Evolutionary conservation across 1,140 invertebrate species (phyloP).

Genomic region (Gyrodactylus bullatarudis): DNA sequence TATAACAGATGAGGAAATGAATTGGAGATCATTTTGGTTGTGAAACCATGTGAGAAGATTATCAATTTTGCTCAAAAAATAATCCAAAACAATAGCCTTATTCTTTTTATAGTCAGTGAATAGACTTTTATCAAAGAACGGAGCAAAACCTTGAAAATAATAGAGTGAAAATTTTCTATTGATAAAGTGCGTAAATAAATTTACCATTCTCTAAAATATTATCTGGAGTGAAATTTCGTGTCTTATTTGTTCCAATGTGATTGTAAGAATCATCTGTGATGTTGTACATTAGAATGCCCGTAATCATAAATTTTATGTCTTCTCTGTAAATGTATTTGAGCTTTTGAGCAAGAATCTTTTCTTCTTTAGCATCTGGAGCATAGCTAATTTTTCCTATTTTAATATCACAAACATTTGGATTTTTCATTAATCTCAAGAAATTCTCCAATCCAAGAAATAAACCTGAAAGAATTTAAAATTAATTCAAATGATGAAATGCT

Average conservation of each 20-base stretch:
- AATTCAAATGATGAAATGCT: no score
- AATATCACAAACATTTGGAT: background rate
- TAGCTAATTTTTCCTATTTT: background rate
- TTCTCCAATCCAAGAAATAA: background rate
- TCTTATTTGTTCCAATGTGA: background rate
- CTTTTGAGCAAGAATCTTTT: background rate
- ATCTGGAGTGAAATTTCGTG: background rate
- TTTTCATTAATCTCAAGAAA: background rate
- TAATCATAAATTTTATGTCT: background rate
- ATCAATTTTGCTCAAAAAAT: background rate
- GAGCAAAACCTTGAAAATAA: background rate
- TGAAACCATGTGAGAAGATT: background rate
- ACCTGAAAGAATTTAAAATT: background rate
- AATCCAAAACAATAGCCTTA: background rate
- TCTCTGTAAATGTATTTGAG: background rate
- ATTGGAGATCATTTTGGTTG: background rate
- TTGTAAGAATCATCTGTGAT: background rate
- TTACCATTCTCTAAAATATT: background rate
- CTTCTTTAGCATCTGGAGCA: background rate
- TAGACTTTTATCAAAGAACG: background rate
- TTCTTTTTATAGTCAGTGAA: background rate
- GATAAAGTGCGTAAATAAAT: background rate
- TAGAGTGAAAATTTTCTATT: no score
- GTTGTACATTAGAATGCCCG: background rate
- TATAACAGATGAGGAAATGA: background rate